Percentiles rank a stretch among this genome's conserved stretches.
Evolutionary conservation across 2,888 invertebrate genomes (phyloP).

Genomic region (Cistogaster globosa): DNA sequence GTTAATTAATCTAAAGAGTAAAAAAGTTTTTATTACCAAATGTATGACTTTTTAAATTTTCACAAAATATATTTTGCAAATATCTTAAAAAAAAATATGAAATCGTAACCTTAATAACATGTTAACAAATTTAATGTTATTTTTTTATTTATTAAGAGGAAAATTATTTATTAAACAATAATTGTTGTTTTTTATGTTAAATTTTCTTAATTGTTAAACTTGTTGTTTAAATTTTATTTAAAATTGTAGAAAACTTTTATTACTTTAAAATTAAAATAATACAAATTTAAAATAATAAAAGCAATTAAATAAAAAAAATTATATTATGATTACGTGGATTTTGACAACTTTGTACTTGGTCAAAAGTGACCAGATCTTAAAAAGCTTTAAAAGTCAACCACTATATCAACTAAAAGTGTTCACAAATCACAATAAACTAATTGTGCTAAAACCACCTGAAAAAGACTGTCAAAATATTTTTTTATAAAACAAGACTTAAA

Average conservation of each 20-base stretch:
- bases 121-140: too few species aligned
- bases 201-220: slow-evolving; percentile 25
- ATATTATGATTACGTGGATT: slow-evolving; percentile 66
- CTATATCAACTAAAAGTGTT: slow-evolving; percentile 63
- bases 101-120: too few species aligned
- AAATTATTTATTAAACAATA: too few species aligned
- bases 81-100: too few species aligned
- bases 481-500: slow-evolving; percentile 43
- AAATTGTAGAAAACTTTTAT: slow-evolving; percentile 4
- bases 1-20: too few species aligned
- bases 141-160: too few species aligned
- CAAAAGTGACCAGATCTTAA: slow-evolving; percentile 46
- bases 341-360: slow-evolving; percentile 46
- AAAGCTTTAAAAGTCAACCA: slow-evolving; percentile 43
- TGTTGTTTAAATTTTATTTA: slow-evolving; percentile 28
- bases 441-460: slow-evolving; percentile 67
- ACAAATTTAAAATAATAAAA: slow-evolving; percentile 11
- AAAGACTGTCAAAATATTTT: slow-evolving; percentile 66
- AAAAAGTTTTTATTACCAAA: too few species aligned
- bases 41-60: too few species aligned
- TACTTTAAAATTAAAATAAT: neutral
- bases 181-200: slow-evolving; percentile 1
- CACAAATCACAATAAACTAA: slow-evolving; percentile 66
- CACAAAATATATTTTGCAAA: too few species aligned
- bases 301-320: slow-evolving; percentile 41